Conservation (phyloP, 1,140 invertebrate genomes). For the Pseudomyrmex concolor region DNA sequence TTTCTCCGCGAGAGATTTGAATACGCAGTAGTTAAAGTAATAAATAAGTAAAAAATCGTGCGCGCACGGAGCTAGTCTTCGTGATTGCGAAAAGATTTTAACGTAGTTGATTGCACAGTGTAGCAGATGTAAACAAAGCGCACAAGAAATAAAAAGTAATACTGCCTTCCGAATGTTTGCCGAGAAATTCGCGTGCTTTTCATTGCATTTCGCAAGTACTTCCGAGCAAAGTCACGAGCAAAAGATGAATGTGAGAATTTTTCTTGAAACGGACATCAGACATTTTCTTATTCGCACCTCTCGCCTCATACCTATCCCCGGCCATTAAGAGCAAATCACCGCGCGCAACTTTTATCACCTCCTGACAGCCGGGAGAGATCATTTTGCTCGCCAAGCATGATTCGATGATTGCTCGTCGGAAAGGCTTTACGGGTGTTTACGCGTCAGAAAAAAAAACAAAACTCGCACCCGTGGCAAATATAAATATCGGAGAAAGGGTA, state of each 20-base stretch:
- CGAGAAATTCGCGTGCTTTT: background rate
- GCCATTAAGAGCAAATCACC: constrained; percentile 39
- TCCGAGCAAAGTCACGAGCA: background rate
- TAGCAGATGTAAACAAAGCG: background rate
- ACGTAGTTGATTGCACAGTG: background rate
- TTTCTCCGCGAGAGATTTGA: background rate
- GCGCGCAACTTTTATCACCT: constrained; percentile 56
- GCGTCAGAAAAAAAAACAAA: constrained; percentile 21
- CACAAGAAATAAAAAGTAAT: background rate
- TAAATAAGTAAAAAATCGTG: background rate
- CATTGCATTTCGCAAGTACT: background rate
- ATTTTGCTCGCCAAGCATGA: constrained; percentile 44
- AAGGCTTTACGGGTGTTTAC: constrained; percentile 45
- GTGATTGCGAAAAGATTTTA: background rate
- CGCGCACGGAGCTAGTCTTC: background rate
- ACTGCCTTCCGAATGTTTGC: background rate
- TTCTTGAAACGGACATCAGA: constrained; percentile 15
- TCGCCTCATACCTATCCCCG: constrained; percentile 22
- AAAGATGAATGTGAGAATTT: background rate
- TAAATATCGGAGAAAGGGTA: constrained; percentile 40
- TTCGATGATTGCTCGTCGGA: constrained; percentile 61
- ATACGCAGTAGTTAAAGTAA: no score
- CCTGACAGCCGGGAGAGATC: constrained; percentile 45
- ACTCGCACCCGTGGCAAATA: constrained; percentile 2
- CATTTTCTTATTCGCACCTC: constrained; percentile 31